Evolutionary conservation across 1,140 invertebrate species (phyloP), one percentile per base, ranked within the genome.

Genomic region (Oedothorax gibbosus): DNA sequence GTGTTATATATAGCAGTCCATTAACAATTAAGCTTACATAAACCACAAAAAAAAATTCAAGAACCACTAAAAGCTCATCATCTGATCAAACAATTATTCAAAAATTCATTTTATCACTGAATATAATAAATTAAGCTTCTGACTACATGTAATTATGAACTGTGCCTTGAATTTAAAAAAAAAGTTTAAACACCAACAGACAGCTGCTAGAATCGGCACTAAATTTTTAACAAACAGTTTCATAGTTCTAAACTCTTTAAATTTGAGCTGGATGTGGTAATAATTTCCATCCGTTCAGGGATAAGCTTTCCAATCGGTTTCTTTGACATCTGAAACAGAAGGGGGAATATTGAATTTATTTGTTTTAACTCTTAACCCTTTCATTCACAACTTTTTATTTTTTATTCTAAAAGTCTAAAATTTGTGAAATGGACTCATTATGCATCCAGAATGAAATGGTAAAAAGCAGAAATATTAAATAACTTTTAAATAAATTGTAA

Each of bases 251-350:
- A 93, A 89, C 94, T 95, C 88, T 95, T 94, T 14, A 95, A 90
- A 90, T 94, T 94, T 11, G 93, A 93, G 51, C 93, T 92, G 7
- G 93, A 94, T 62, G 93, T 92, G 21, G 92, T 92, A 49, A 94
- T 94, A 87, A 95, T 90, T 87, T 93, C 92, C n/a, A 93, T 92
- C 84, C 92, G 90, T 18, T 92, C 91, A 9, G 93, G 92, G 57
- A 94, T 90, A 88, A 95, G 93, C 73, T 93, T 94, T 14, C 95
- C 95, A 83, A 95, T 95, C 2, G 95, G 94, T 86, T 93, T 93
- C 54, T 95, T 91, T 0, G 93, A 92, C 54, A 87, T 87, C 89
- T 89, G 80, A 1, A 87, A 87, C 71, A 51, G 51, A 66, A 79
- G 18, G 56, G 18, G 35, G 35, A 5, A 35, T 35, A 35, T 35